Evolutionary conservation across 2,888 invertebrate species (phyloP).

Genomic region (Athalia rosae): DNA sequence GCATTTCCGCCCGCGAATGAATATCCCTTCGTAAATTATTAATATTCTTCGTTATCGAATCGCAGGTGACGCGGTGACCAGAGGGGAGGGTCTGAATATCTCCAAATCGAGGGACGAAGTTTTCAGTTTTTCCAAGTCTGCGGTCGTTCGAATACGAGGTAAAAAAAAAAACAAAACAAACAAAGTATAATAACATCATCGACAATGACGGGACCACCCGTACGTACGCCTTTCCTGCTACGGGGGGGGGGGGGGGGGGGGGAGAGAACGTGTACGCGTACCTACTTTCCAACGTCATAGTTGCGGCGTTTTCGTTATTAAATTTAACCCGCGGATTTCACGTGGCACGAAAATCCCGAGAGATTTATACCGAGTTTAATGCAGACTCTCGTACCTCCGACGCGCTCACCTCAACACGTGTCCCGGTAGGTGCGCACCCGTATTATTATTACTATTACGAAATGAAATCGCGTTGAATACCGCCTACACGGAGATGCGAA

Average conservation of each 20-base stretch:
- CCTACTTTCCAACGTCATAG: background rate
- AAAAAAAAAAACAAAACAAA: too few relatives aligned
- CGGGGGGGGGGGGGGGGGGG: too few relatives aligned
- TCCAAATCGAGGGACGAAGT: background rate
- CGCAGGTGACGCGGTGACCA: slow-evolving; percentile 3
- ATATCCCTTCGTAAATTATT: slow-evolving; percentile 27
- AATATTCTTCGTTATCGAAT: slow-evolving; percentile 4
- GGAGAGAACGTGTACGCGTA: background rate
- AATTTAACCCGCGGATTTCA: slow-evolving; percentile 8
- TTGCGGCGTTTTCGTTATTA: slow-evolving; percentile 15
- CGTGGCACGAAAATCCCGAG: slow-evolving; percentile 9
- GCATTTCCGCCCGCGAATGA: slow-evolving; percentile 18
- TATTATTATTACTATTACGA: background rate
- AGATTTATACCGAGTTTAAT: slow-evolving; percentile 29
- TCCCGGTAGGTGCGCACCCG: too few relatives aligned
- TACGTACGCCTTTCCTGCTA: background rate
- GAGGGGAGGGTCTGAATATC: background rate
- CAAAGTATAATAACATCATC: too few relatives aligned
- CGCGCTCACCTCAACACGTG: background rate
- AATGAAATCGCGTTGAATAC: background rate
- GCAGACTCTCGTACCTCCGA: background rate
- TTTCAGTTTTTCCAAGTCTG: too few relatives aligned
- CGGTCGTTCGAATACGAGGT: too few relatives aligned
- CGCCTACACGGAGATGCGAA: too few relatives aligned
- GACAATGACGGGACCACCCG: too few relatives aligned